These are phyloP conservation scores for Micromussa lordhowensis DNA, from an alignment of 92 coral and sea anemone genomes.

Conservation along the genomic window DNA sequence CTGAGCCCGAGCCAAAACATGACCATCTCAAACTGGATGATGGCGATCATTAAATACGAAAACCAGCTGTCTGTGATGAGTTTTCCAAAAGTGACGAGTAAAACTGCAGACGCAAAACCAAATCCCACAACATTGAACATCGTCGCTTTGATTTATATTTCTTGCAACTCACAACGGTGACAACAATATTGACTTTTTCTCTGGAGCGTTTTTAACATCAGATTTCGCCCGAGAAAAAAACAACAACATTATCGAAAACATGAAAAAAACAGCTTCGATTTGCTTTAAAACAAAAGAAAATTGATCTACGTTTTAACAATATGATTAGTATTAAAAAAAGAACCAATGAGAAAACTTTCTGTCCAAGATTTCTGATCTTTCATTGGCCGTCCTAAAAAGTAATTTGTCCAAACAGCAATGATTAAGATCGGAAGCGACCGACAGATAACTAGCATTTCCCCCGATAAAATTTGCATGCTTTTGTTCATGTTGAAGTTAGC, in stretches of 20 bases:
- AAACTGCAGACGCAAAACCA: constrained; percentile 59
- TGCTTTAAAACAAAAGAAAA: neutral
- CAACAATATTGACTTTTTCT: neutral
- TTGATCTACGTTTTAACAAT: neutral
- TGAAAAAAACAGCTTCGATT: neutral
- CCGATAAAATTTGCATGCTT: constrained; percentile 29
- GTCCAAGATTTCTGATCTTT: neutral
- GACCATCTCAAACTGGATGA: constrained; percentile 38
- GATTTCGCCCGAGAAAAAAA: neutral
- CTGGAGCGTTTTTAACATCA: neutral
- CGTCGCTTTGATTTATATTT: neutral
- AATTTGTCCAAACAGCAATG: neutral
- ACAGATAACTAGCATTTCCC: constrained; percentile 4
- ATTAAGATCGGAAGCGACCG: neutral
- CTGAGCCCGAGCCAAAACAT: constrained; percentile 37
- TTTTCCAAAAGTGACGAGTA: constrained; percentile 61
- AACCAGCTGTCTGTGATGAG: constrained; percentile 60
- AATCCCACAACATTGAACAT: constrained; percentile 40
- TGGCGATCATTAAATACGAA: constrained; percentile 39
- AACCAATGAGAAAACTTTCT: neutral
- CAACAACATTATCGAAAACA: constrained; percentile 1
- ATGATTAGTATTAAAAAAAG: neutral
- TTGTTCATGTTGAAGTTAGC: constrained; percentile 13
- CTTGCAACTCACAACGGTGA: neutral
- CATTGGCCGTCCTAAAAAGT: neutral